Evolutionary conservation across 2,797 vertebrate genomes (phyloP), one percentile per base, ranked within the genome.

Genomic region (Zalophus californianus): DNA sequence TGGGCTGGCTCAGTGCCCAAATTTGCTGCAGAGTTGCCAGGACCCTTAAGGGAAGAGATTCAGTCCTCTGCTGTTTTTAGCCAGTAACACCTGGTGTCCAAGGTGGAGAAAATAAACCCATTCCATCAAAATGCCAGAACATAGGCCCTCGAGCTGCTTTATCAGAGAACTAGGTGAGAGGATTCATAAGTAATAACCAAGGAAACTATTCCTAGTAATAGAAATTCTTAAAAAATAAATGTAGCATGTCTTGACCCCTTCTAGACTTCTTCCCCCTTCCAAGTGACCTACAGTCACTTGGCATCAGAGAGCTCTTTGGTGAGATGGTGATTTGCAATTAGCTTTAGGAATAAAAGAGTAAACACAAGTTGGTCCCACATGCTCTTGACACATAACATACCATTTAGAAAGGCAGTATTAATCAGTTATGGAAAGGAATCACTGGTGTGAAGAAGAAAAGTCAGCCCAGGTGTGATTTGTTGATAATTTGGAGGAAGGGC

Each of bases 81-180:
- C 58, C 91, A 89, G 87, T 27, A 56, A 48, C 54, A 91, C 64
- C 88, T 91, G 35, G 35, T 68, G 41, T 92, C 86, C 86, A 54
- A 89, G 50, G 44, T 80, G 27, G 23, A 95, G 94, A 96, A 96
- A 97, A 97, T 91, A 93, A 98, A 95, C 27, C n/a, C 70, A 62
- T 87, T 97, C 96, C 95, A 96, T 97, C 96, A 97, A 97, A 95
- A 93, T 97, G 94, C 73, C 92, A 93, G 44, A 90, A 93, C 38
- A 23, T 2, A 48, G 72, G 79, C 85, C 90, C 73, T 79, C 2
- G 7, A 90, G 92, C 91, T 85, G 41, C 84, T 87, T 95, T 78
- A 70, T 90, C 91, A 73, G 82, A 84, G 86, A 58, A 83, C 41
- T n/a, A 35, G 38, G 48, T 85, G 68, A 96, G 64, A 93, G 29